Conservation (phyloP, 2,113 vertebrate species). For the Ophiodon elongatus region DNA sequence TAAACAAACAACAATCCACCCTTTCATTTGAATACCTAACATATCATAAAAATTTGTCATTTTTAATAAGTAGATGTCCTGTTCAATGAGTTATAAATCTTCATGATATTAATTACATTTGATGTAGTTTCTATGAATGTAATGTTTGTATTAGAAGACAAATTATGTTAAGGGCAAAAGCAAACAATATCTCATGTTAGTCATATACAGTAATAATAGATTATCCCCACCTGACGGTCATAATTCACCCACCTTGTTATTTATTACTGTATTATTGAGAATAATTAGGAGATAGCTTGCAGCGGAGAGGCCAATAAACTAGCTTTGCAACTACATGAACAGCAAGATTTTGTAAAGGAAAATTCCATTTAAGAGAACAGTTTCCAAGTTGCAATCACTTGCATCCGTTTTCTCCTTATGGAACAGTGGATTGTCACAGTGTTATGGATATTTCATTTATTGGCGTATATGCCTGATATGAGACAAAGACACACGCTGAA, state of each 20-base stretch:
- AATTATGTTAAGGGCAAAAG: background rate
- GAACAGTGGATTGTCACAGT: background rate
- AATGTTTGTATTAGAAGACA: background rate
- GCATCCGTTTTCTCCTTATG: background rate
- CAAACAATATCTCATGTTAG: slow-evolving; percentile 28
- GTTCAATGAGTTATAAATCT: background rate
- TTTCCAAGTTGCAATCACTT: background rate
- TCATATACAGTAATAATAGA: background rate
- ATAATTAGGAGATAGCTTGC: background rate
- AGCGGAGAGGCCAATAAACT: background rate
- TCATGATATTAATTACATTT: background rate
- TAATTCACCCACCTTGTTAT: slow-evolving; percentile 3
- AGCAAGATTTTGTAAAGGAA: background rate
- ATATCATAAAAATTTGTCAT: background rate
- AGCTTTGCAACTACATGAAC: too few relatives aligned
- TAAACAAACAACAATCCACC: background rate
- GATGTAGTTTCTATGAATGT: background rate
- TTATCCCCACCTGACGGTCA: background rate
- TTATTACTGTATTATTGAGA: slow-evolving; percentile 1
- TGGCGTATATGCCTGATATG: background rate
- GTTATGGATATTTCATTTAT: background rate
- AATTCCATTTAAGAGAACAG: background rate
- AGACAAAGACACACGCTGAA: slow-evolving; percentile 1
- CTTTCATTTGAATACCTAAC: background rate
- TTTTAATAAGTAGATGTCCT: background rate